Percentiles rank a stretch among this genome's conserved stretches.
Conservation (phyloP, 2,888 invertebrate genomes). For the Monoplex corrugatus region DNA sequence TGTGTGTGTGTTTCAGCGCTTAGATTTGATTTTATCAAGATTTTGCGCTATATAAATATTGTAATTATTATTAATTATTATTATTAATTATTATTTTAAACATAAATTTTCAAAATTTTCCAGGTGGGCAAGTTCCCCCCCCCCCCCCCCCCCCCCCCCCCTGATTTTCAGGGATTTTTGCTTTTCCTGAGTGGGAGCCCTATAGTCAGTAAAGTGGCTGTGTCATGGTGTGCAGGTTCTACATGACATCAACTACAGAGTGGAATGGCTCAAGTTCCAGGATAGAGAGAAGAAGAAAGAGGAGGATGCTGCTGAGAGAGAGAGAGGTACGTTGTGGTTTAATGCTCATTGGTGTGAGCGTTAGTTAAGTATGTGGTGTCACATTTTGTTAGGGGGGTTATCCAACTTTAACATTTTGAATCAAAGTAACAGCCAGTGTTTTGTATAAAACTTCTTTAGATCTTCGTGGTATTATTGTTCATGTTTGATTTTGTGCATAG, state of each 20-base stretch:
- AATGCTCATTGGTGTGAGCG: neutral
- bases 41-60: neutral
- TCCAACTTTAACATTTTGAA: too few species aligned
- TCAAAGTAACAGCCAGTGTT: too few species aligned
- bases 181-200: neutral
- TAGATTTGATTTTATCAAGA: neutral
- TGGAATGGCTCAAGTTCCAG: slow-evolving; percentile 98
- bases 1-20: neutral
- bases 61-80: neutral
- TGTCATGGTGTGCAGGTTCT: slow-evolving; percentile 82
- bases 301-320: slow-evolving; percentile 96
- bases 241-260: slow-evolving; percentile 95
- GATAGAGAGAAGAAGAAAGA: slow-evolving; percentile 95
- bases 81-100: neutral
- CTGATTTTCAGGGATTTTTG: too few species aligned
- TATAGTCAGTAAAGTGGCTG: neutral
- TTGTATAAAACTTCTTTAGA: too few species aligned
- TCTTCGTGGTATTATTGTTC: too few species aligned
- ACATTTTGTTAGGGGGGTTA: too few species aligned
- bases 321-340: slow-evolving; percentile 85
- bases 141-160: too few species aligned
- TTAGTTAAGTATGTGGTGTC: too few species aligned
- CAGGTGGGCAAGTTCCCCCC: neutral
- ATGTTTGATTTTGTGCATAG: too few species aligned
- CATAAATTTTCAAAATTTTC: neutral